Evolutionary conservation across 2,888 invertebrate species (phyloP).

Genomic region (Xanthia icteritia): DNA sequence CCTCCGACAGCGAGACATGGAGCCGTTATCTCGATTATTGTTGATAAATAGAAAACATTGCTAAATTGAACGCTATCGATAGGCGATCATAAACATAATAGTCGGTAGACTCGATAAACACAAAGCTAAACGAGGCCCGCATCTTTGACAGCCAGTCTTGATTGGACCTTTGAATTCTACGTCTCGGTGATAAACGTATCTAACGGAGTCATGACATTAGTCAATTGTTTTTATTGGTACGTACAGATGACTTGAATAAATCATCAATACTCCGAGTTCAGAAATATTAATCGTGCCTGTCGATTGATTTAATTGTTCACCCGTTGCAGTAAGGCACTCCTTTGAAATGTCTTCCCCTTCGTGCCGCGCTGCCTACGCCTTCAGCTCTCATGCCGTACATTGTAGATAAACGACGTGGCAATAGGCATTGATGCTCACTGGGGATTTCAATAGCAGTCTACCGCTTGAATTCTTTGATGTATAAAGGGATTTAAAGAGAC

Average conservation of each 20-base stretch:
- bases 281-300: constrained; percentile 53
- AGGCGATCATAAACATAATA: constrained; percentile 15
- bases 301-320: constrained; percentile 74
- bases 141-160: constrained; percentile 27
- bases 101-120: constrained; percentile 9
- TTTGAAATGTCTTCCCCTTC: constrained; percentile 77
- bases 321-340: constrained; percentile 81
- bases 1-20: constrained; percentile 70
- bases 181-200: constrained; percentile 29
- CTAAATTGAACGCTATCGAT: constrained; percentile 50
- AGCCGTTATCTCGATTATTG: constrained; percentile 69
- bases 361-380: constrained; percentile 55
- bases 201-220: constrained; percentile 18
- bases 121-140: constrained; percentile 42
- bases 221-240: constrained; percentile 38
- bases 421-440: constrained; percentile 89
- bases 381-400: constrained; percentile 78
- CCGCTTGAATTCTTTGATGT: constrained; percentile 85
- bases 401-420: constrained; percentile 88
- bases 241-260: constrained; percentile 25
- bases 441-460: constrained; percentile 87
- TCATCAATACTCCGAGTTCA: constrained; percentile 22
- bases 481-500: constrained; percentile 85
- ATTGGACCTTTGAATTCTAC: constrained; percentile 25
- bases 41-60: constrained; percentile 59